Percentiles rank a stretch among this genome's conserved stretches.
phyloP scores from a whole-genome alignment of 2,797 vertebrate genomes.

The Lacerta agilis region DNA sequence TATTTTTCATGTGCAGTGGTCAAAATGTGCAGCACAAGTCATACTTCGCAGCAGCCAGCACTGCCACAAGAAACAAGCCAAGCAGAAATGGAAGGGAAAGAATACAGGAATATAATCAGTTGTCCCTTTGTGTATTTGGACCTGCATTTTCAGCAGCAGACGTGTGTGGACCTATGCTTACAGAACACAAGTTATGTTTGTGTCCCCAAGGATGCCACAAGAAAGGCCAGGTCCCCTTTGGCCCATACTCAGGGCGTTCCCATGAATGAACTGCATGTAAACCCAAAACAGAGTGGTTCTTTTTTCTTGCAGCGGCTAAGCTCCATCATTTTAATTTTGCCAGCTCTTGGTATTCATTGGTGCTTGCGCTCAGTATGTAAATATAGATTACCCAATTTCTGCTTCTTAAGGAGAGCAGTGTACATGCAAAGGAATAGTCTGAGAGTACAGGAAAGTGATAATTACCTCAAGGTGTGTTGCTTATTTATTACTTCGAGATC shows the following conservation, averaged over 20 bases:
- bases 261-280: conserved; percentile 27
- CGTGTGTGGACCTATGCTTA: not conserved
- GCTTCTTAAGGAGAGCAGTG: not conserved
- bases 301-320: conserved; percentile 44
- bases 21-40: not conserved
- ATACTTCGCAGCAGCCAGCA: not conserved
- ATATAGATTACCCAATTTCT: conserved; percentile 35
- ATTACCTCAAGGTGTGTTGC: not conserved
- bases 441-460: accelerated
- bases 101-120: not conserved
- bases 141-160: not conserved
- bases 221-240: not conserved
- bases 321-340: conserved; percentile 26
- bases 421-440: accelerated
- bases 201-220: not conserved
- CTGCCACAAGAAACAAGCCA: not conserved
- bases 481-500: accelerated
- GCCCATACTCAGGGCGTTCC: not conserved
- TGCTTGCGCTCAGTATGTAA: conserved; percentile 24
- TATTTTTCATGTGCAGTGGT: not conserved
- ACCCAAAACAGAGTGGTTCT: conserved; percentile 28
- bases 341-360: conserved; percentile 44
- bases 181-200: not conserved
- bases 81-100: not conserved
- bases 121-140: not conserved